A percentile compares a stretch with the other conserved stretches of the same genome.
phyloP scores from a whole-genome alignment of 2,888 invertebrate genomes.

The Chorisops tibialis region DNA sequence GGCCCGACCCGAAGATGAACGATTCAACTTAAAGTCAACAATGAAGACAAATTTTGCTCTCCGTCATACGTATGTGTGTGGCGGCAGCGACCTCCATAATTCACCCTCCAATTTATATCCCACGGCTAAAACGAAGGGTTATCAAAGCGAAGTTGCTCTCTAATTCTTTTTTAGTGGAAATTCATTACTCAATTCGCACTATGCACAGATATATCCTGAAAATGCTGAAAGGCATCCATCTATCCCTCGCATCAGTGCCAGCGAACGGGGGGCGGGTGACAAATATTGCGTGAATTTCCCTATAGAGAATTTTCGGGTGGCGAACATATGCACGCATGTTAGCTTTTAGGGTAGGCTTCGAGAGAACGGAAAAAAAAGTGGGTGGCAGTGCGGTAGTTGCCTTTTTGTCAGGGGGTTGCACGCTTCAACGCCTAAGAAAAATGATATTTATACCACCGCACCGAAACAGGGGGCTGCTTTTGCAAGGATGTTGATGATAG shows the following conservation, averaged over 20 bases:
- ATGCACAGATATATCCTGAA: slow-evolving; percentile 20
- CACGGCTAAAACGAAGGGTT: slow-evolving; percentile 23
- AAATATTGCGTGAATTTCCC: no score
- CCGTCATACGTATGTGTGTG: neutral
- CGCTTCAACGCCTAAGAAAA: slow-evolving; percentile 50
- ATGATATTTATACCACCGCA: slow-evolving; percentile 39
- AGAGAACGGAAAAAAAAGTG: slow-evolving; percentile 9
- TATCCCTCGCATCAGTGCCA: neutral
- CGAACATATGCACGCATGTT: slow-evolving; percentile 20
- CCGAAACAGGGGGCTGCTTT: neutral
- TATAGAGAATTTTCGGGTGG: slow-evolving; percentile 1
- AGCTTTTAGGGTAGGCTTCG: slow-evolving; percentile 1
- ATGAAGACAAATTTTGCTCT: slow-evolving; percentile 33
- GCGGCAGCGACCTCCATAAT: neutral
- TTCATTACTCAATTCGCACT: slow-evolving; percentile 22
- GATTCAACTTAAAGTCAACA: slow-evolving; percentile 34
- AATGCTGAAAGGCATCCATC: neutral
- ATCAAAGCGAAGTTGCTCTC: neutral
- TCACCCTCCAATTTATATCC: neutral
- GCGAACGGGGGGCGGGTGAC: neutral
- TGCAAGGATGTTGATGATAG: slow-evolving; percentile 22
- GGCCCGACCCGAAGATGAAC: slow-evolving; percentile 15
- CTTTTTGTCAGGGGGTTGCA: slow-evolving; percentile 41
- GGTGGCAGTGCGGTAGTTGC: slow-evolving; percentile 24
- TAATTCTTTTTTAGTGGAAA: slow-evolving; percentile 10